Evolutionary conservation across 2,888 invertebrate species (phyloP), one percentile per base, ranked within the genome.

Genomic region (Drosophila histrio): DNA sequence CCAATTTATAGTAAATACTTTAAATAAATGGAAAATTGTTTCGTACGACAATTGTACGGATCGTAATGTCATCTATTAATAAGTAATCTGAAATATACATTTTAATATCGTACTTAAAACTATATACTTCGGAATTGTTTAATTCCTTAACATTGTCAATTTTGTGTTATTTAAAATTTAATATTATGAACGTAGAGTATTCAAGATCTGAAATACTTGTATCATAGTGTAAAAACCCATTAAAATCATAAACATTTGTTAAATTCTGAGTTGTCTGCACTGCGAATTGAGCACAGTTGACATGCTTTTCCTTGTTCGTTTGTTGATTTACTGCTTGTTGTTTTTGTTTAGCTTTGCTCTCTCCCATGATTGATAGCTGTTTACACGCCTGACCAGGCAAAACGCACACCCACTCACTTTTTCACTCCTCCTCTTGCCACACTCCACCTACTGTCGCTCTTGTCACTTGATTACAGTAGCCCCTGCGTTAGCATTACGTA

Each of bases 291-390:
- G 24, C 47, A 30, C 59, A 30, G 52, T 28, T 50, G 46, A 56
- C 54, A 24, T 39, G 11, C 17, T 22, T 11, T 36, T 36, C 32
- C 36, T 43, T 57, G 22, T 34, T 44, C 34, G 15, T 56, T 64
- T 60, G 44, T 30, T 39, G 44, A 72, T 67, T 46, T 57, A 61
- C 30, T 38, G 24, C 30, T 52, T 53, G 28, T 24, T 61, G 41
- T 19, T 36, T 34, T 26, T 50, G 28, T 30, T 26, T 50, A 26
- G 52, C 52, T 28, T 50, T 13, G 50, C 34, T 50, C 19, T 34
- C 13, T 34, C 13, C 15, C 52, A 77, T 84, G 80, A 87, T 81
- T 84, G 84, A 81, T 81, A 83, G 68, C 53, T 86, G 79, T 79
- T 86, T 86, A 79, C 68, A 67, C 63, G 54, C 28, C 65, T 56